Evolutionary conservation across 2,888 invertebrate species (phyloP).

Genomic region (Drosophila basisetae): DNA sequence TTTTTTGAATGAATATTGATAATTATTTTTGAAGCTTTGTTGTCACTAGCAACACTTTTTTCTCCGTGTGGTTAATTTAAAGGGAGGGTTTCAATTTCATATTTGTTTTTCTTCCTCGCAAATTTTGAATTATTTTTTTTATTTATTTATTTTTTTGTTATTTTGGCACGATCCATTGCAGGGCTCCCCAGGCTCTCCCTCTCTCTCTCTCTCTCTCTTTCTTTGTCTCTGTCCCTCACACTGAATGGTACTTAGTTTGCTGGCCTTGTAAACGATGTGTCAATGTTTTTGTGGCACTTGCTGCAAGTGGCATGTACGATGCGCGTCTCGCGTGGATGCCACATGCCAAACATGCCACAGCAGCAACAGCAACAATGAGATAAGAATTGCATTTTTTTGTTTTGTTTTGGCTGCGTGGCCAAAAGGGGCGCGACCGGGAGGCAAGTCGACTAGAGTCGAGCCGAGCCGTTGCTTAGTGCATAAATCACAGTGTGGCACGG

Average conservation of each 20-base stretch:
- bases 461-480: constrained; percentile 67
- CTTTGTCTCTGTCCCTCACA: not conserved
- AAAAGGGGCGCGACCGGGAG: constrained; percentile 20
- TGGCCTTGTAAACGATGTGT: constrained; percentile 61
- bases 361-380: constrained; percentile 36
- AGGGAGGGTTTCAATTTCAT: constrained; percentile 33
- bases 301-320: constrained; percentile 56
- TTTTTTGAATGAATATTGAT: not conserved
- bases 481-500: constrained; percentile 62
- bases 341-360: constrained; percentile 64
- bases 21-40: not conserved
- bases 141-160: not conserved
- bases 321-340: constrained; percentile 60
- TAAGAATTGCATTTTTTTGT: constrained; percentile 38
- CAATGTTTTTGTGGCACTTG: constrained; percentile 62
- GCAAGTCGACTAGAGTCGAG: constrained; percentile 12
- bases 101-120: constrained; percentile 3
- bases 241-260: not conserved
- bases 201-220: not conserved
- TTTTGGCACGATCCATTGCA: constrained; percentile 28
- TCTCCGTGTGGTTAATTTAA: not conserved
- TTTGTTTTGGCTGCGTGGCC: constrained; percentile 13
- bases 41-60: not conserved
- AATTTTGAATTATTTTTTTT: not conserved
- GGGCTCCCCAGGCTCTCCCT: not conserved